Evolutionary conservation across 2,113 vertebrate species (phyloP), one percentile per base, ranked within the genome.

Genomic region (Dipodomys merriami): DNA sequence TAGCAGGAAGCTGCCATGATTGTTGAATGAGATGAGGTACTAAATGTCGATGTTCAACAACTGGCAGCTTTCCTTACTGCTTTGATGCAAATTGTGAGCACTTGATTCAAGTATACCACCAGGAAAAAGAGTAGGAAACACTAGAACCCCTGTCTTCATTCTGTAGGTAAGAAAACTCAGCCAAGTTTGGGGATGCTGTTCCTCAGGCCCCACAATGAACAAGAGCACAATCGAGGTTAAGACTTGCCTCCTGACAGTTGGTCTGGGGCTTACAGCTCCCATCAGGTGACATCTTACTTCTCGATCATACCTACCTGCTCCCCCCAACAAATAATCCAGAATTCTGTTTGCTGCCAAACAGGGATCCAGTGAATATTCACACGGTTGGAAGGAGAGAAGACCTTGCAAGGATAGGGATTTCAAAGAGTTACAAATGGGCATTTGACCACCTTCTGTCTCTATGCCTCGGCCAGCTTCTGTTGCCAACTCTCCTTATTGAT

Each of bases 321-420:
- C 78, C 46, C 77, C 83, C 6, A 16, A 44, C 9, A n/a, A 0
- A 82, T 22, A 88, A 77, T 20, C 13, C 33, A 74, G 33, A 19
- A 16, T 19, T 9, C 0, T 25, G 39, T 35, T n/a, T n/a, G 11
- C 23, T 25, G 27, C 11, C 12, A n/a, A 71, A 10, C 23, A 57
- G 89, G 49, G 49, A 12, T 49, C 49, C 49, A 49, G 49, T 49
- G 49, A 12, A 49, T 12, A 49, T 49, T 12, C 49, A 11, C 49
- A 49, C 49, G 0, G 8, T 9, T 9, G 8, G 49, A 49, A 12
- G 12, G 49, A 49, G 49, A 49, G 49, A 49, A 92, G 60, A 86
- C 3, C 46, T 93, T 91, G 33, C n/a, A 77, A 53, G 80, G 93
- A 91, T 82, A 11, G 10, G 53, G 19, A 73, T 30, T 91, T 95